phyloP scores from a whole-genome alignment of 2,888 invertebrate species.

The Bimastos eiseni region DNA sequence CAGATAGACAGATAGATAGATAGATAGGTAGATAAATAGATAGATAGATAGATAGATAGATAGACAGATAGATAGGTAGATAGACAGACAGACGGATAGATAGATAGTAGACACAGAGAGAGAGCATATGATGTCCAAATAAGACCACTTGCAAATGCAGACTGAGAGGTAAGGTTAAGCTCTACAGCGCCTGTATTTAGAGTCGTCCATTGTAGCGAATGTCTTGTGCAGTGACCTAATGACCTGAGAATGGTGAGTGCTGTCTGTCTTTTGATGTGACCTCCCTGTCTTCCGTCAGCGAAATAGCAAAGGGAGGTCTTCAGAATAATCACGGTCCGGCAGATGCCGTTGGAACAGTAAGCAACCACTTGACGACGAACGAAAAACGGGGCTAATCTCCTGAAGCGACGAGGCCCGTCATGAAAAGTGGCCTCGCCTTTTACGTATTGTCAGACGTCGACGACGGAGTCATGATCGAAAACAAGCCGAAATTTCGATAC shows the following conservation, averaged over 20 bases:
- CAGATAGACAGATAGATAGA: too few relatives aligned
- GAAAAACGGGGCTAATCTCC: not conserved
- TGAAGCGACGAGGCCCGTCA: not conserved
- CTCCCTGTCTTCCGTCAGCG: not conserved
- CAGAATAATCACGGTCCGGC: not conserved
- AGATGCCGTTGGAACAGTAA: not conserved
- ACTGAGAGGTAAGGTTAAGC: not conserved
- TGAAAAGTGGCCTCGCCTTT: not conserved
- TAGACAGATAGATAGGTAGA: too few relatives aligned
- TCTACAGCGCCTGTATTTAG: not conserved
- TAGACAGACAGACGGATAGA: too few relatives aligned
- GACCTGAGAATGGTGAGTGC: conserved; percentile 1
- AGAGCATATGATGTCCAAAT: too few relatives aligned
- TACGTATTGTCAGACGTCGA: not conserved
- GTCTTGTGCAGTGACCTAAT: not conserved
- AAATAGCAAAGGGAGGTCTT: not conserved
- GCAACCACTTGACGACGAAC: not conserved
- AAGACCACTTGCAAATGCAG: too few relatives aligned
- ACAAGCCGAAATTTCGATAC: not conserved
- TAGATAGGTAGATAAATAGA: too few relatives aligned
- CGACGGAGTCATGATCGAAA: not conserved
- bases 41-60: too few relatives aligned
- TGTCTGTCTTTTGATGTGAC: too few relatives aligned
- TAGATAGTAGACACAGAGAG: too few relatives aligned
- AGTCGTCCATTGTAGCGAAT: not conserved